Conservation (phyloP, 1,140 invertebrate species). For the Eurosta solidaginis region DNA sequence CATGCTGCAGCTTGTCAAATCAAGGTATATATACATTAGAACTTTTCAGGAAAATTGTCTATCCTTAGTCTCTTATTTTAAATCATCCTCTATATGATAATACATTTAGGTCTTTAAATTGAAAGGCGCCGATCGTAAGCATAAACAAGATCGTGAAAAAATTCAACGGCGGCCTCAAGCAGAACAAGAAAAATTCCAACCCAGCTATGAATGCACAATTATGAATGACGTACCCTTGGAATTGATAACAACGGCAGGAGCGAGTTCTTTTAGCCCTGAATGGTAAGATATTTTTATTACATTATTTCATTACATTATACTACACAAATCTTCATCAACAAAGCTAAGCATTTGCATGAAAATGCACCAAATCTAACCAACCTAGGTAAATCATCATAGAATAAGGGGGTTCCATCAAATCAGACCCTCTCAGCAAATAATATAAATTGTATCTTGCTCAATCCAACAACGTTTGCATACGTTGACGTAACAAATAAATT, state of each 20-base stretch:
- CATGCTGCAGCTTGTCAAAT: constrained; percentile 95
- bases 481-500: no score
- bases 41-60: no score
- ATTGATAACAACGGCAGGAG: constrained; percentile 43
- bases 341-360: no score
- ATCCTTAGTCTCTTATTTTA: neutral
- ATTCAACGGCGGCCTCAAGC: constrained; percentile 82
- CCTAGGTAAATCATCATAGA: no score
- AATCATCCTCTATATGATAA: neutral
- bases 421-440: no score
- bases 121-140: constrained; percentile 95
- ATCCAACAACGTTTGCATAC: no score
- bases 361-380: no score
- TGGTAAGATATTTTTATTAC: constrained; percentile 47
- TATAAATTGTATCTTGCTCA: no score
- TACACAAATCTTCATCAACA: no score
- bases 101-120: constrained; percentile 74
- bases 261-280: constrained; percentile 57
- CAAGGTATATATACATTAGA: constrained; percentile 66
- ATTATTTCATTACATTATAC: no score
- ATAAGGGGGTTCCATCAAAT: no score
- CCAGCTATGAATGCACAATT: constrained; percentile 93
- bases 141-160: constrained; percentile 96
- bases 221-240: constrained; percentile 77
- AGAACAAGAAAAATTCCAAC: constrained; percentile 94